Percentiles rank a stretch among this genome's conserved stretches.
phyloP scores from a whole-genome alignment of 2,797 vertebrate genomes.

The Eutrigla gurnardus region DNA sequence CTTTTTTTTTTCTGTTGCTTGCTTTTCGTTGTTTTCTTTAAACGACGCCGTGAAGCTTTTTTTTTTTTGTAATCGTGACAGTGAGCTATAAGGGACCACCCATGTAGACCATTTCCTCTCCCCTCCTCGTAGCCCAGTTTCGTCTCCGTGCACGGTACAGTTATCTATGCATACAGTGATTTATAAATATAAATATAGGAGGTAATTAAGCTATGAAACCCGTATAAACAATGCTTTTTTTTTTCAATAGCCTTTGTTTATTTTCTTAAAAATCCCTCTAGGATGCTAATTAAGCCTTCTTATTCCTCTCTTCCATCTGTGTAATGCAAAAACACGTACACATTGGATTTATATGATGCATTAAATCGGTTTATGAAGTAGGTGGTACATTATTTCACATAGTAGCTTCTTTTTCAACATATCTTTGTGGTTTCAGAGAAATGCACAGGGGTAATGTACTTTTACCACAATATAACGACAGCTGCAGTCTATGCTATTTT shows the following conservation, averaged over 20 bases:
- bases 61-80: conserved; percentile 40
- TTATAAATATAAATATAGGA: conserved; percentile 17
- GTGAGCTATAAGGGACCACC: conserved; percentile 56
- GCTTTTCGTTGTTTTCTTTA: conserved; percentile 43
- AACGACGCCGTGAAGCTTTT: conserved; percentile 34
- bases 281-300: neutral
- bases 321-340: neutral
- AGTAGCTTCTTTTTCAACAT: neutral
- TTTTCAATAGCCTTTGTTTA: neutral
- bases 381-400: neutral
- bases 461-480: neutral
- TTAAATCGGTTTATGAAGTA: neutral
- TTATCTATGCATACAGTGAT: conserved; percentile 20
- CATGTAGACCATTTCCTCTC: conserved; percentile 57
- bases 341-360: neutral
- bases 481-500: conserved; percentile 16
- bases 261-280: neutral
- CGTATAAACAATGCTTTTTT: conserved; percentile 7
- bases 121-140: conserved; percentile 42
- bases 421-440: conserved; percentile 5
- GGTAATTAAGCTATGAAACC: conserved; percentile 19
- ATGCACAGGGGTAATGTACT: neutral
- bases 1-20: conserved; percentile 22
- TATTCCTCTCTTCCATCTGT: neutral
- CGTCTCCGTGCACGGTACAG: conserved; percentile 34